These are phyloP conservation scores for Volucella inflata DNA, from an alignment of 2,888 invertebrate species.

Conservation along the genomic window DNA sequence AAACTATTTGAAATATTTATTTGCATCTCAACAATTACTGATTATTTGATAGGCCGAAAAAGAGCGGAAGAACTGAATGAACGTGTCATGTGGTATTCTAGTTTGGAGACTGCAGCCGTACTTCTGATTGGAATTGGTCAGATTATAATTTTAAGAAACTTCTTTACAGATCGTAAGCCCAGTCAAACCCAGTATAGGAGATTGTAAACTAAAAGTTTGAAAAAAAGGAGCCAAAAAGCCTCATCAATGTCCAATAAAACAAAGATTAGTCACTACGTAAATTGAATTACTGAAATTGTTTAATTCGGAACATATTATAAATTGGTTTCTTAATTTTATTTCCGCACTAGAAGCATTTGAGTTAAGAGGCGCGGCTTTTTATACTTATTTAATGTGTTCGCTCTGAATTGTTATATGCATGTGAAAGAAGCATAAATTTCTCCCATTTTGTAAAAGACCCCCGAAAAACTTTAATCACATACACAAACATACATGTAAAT, in stretches of 20 bases:
- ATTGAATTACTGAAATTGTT: constrained; percentile 41
- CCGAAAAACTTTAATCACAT: too few relatives aligned
- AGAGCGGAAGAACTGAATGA: constrained; percentile 98
- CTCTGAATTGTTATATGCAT: too few relatives aligned
- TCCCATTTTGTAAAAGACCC: too few relatives aligned
- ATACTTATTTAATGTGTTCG: too few relatives aligned
- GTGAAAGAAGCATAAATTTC: too few relatives aligned
- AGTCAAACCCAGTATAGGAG: constrained; percentile 82
- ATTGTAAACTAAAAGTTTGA: constrained; percentile 77
- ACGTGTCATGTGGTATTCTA: constrained; percentile 96
- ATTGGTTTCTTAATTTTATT: too few relatives aligned
- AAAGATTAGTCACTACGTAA: constrained; percentile 67
- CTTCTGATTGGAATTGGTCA: constrained; percentile 94
- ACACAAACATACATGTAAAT: neutral
- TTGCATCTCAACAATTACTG: neutral
- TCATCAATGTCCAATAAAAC: constrained; percentile 63
- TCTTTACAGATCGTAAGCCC: constrained; percentile 91
- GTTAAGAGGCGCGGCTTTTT: too few relatives aligned
- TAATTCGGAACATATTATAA: neutral
- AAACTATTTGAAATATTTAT: neutral
- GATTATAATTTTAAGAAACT: constrained; percentile 95
- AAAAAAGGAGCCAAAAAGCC: constrained; percentile 48
- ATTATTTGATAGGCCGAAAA: constrained; percentile 87
- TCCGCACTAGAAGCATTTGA: too few relatives aligned
- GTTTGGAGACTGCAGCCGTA: constrained; percentile 93